phyloP scores from a whole-genome alignment of 2,888 invertebrate genomes.

The Cosmopolites sordidus region DNA sequence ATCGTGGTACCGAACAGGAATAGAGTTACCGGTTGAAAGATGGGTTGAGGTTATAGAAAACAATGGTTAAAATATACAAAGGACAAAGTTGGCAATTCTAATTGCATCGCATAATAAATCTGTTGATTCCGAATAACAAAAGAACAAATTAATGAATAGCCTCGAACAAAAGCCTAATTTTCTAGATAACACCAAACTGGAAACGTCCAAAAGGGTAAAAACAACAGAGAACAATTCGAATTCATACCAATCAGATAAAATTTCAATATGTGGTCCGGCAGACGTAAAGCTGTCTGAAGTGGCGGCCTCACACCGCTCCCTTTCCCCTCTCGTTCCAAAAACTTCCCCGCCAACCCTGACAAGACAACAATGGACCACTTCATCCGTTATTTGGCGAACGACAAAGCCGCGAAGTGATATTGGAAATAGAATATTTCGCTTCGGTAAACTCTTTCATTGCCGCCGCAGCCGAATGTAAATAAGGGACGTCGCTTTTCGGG shows the following conservation, averaged over 20 bases:
- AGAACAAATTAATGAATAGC: too few relatives aligned
- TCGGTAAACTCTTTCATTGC: constrained; percentile 45
- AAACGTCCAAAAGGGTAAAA: too few relatives aligned
- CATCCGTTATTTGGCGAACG: constrained; percentile 44
- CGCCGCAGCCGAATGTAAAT: constrained; percentile 42
- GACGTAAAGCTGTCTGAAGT: background rate
- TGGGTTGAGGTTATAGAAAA: too few relatives aligned
- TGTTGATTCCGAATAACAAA: too few relatives aligned
- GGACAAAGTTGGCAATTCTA: too few relatives aligned
- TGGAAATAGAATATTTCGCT: constrained; percentile 49
- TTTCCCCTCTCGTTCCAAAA: constrained; percentile 27
- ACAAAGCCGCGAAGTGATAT: constrained; percentile 47
- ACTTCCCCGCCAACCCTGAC: constrained; percentile 36
- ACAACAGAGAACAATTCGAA: too few relatives aligned
- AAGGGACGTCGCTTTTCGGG: constrained; percentile 37
- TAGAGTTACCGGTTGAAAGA: too few relatives aligned
- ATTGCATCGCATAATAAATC: too few relatives aligned
- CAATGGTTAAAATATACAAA: too few relatives aligned
- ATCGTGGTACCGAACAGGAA: too few relatives aligned
- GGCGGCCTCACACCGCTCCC: background rate
- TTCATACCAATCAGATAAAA: constrained; percentile 34
- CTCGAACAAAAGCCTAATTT: too few relatives aligned
- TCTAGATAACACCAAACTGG: too few relatives aligned
- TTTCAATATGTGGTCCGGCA: constrained; percentile 37
- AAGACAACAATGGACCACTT: constrained; percentile 44